Evolutionary conservation across 2,888 invertebrate genomes (phyloP).

Genomic region (Autographa gamma): DNA sequence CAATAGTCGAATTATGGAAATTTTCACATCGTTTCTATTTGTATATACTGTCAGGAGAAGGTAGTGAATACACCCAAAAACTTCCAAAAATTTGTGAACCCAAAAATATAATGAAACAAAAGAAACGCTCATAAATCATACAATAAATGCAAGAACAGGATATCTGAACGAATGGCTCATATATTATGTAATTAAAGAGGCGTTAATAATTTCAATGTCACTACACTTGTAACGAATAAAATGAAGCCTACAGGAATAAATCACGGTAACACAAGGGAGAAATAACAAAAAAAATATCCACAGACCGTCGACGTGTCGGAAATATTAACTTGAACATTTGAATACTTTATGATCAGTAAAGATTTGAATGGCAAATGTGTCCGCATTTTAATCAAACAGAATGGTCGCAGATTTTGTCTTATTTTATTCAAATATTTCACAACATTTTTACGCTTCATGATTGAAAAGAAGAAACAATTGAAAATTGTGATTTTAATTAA

Average conservation of each 20-base stretch:
- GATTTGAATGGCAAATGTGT: slow-evolving; percentile 87
- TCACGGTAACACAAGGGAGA: slow-evolving; percentile 61
- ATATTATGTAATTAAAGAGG: slow-evolving; percentile 53
- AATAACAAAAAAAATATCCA: slow-evolving; percentile 63
- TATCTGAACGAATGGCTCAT: slow-evolving; percentile 20
- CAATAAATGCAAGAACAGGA: slow-evolving; percentile 41
- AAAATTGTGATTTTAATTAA: slow-evolving; percentile 29
- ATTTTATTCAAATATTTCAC: slow-evolving; percentile 58
- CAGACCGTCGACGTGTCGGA: slow-evolving; percentile 79
- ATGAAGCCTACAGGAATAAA: slow-evolving; percentile 72
- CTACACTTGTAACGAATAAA: slow-evolving; percentile 63
- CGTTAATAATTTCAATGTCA: slow-evolving; percentile 60
- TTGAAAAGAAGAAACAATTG: slow-evolving; percentile 18
- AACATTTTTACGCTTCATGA: slow-evolving; percentile 34
- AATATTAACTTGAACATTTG: slow-evolving; percentile 86
- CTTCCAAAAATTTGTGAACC: too few relatives aligned
- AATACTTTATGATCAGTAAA: slow-evolving; percentile 88
- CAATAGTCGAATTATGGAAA: too few relatives aligned
- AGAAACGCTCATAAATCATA: slow-evolving; percentile 41
- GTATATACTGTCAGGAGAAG: too few relatives aligned
- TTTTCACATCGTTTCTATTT: too few relatives aligned
- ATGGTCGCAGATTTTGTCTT: slow-evolving; percentile 58
- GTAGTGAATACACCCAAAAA: too few relatives aligned
- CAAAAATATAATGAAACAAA: slow-evolving; percentile 17
- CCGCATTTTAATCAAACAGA: slow-evolving; percentile 85